A percentile compares a stretch with the other conserved stretches of the same genome.
phyloP scores from a whole-genome alignment of 2,797 vertebrate species.

The Coluber constrictor region DNA sequence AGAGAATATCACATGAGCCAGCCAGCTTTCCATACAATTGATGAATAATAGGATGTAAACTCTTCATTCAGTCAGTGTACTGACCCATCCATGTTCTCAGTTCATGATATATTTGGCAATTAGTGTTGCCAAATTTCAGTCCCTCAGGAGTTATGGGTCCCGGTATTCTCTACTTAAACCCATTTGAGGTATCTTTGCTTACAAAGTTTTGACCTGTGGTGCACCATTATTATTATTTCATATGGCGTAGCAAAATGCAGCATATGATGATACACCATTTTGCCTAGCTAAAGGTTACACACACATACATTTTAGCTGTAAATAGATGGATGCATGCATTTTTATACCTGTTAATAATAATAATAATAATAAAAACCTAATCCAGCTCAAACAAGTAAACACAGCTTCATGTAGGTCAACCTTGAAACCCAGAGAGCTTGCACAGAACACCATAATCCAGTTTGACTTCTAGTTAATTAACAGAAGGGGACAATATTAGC shows the following conservation, averaged over 20 bases:
- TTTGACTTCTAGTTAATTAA: neutral
- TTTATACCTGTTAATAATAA: neutral
- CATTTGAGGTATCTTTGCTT: neutral
- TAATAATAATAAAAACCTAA: neutral
- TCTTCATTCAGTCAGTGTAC: neutral
- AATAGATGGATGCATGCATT: neutral
- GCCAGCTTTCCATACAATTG: neutral
- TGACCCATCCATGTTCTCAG: neutral
- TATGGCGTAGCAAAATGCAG: neutral
- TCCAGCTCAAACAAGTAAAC: neutral
- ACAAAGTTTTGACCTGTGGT: neutral
- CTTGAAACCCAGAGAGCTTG: neutral
- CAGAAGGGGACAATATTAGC: neutral
- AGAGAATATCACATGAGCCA: neutral
- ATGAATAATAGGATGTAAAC: neutral
- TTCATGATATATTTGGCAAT: neutral
- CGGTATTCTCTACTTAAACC: neutral
- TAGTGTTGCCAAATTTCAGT: neutral
- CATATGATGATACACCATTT: neutral
- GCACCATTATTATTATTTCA: neutral
- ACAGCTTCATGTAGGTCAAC: neutral
- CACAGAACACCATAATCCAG: neutral
- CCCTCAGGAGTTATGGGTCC: neutral
- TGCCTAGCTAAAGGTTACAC: neutral
- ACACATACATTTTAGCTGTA: neutral